Evolutionary conservation across 2,797 vertebrate species (phyloP).

Genomic region (Knipowitschia caucasica): DNA sequence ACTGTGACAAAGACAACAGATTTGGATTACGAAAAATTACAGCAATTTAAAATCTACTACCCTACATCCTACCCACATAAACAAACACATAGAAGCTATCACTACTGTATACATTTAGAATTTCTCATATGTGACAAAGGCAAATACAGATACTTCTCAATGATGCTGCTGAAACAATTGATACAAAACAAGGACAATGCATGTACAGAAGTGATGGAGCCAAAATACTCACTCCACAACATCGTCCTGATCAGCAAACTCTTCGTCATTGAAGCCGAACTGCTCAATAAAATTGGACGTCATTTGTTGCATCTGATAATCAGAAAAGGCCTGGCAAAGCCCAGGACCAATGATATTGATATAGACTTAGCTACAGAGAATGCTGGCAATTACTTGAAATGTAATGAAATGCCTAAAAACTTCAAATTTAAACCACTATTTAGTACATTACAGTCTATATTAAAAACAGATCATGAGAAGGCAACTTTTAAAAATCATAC

Average conservation of each 20-base stretch:
- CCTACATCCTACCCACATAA: neutral
- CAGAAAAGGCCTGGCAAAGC: constrained; percentile 99
- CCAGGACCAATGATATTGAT: constrained; percentile 99
- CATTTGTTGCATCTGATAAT: constrained; percentile 99
- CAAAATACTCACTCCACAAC: constrained; percentile 97
- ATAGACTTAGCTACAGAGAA: constrained; percentile 85
- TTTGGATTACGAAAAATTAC: constrained; percentile 51
- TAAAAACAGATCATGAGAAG: neutral
- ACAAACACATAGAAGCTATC: too few species aligned
- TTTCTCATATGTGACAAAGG: neutral
- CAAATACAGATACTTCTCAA: neutral
- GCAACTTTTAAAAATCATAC: constrained; percentile 70
- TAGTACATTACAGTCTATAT: constrained; percentile 3
- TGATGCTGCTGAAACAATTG: neutral
- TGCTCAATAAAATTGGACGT: constrained; percentile 99
- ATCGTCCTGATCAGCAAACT: constrained; percentile 99
- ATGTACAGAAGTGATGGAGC: constrained; percentile 49
- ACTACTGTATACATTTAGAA: too few species aligned
- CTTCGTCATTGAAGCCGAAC: constrained; percentile 99
- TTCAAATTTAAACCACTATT: constrained; percentile 31
- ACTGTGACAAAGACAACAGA: constrained; percentile 81
- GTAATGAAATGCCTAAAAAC: constrained; percentile 33
- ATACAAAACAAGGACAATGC: too few species aligned
- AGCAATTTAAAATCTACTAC: constrained; percentile 19
- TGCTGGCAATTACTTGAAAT: constrained; percentile 57